phyloP scores from a whole-genome alignment of 1,140 invertebrate species.

The Octopus bimaculoides region DNA sequence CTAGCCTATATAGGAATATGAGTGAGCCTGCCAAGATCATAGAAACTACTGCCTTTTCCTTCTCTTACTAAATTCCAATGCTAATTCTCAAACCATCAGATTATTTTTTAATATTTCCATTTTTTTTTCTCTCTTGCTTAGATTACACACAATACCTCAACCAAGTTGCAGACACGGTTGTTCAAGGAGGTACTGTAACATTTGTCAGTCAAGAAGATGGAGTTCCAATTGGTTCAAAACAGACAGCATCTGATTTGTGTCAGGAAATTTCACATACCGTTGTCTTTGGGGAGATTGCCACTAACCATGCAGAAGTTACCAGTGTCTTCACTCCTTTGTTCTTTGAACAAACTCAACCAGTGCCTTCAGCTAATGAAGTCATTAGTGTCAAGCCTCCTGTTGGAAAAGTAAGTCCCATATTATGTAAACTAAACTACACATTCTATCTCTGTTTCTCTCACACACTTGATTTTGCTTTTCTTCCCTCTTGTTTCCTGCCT shows the following conservation, averaged over 20 bases:
- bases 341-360: background rate
- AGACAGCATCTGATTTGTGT: background rate
- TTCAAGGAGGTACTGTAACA: background rate
- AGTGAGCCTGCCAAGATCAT: too few species aligned
- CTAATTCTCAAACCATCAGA: too few species aligned
- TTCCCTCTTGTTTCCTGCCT: background rate
- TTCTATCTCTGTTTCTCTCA: background rate
- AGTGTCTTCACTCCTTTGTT: background rate
- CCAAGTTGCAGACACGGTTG: constrained; percentile 6
- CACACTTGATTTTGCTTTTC: background rate
- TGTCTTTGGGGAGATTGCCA: background rate
- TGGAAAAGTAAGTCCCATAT: background rate
- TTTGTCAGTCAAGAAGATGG: constrained; percentile 6
- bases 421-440: background rate
- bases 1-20: too few species aligned
- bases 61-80: too few species aligned
- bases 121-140: background rate
- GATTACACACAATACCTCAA: constrained; percentile 7
- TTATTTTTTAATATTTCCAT: too few species aligned
- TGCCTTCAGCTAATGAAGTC: background rate
- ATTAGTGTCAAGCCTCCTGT: background rate
- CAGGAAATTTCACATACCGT: background rate
- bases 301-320: background rate
- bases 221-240: background rate
- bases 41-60: too few species aligned